These are phyloP conservation scores for Pelecanoides urinatrix DNA, from an alignment of 2,113 vertebrate species.

Conservation along the genomic window DNA sequence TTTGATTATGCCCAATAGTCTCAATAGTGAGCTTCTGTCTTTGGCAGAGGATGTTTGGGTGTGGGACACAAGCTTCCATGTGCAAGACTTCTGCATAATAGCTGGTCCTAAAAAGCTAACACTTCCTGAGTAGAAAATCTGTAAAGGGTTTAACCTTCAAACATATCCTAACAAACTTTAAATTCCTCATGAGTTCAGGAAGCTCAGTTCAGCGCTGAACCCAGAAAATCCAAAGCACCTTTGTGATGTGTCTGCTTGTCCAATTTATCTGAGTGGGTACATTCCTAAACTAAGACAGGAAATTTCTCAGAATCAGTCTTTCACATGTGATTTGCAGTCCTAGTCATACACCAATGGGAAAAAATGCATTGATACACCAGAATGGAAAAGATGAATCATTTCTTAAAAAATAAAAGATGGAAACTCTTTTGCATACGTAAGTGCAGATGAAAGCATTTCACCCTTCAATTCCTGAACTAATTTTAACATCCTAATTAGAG, in stretches of 20 bases:
- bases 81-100: neutral
- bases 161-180: neutral
- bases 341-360: neutral
- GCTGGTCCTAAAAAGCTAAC: neutral
- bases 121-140: neutral
- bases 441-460: neutral
- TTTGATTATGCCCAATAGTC: neutral
- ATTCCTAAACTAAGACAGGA: neutral
- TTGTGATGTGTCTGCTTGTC: neutral
- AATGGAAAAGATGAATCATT: neutral
- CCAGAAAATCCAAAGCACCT: neutral
- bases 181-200: neutral
- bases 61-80: neutral
- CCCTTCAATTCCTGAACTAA: neutral
- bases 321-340: neutral
- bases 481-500: slow-evolving; percentile 21
- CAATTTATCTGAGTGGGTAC: neutral
- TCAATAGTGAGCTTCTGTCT: neutral
- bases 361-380: neutral
- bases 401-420: neutral
- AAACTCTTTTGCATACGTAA: neutral
- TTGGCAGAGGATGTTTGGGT: neutral
- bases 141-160: neutral
- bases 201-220: neutral
- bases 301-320: neutral